Evolutionary conservation across 2,113 vertebrate species (phyloP).

Genomic region (Phrynosoma platyrhinos): DNA sequence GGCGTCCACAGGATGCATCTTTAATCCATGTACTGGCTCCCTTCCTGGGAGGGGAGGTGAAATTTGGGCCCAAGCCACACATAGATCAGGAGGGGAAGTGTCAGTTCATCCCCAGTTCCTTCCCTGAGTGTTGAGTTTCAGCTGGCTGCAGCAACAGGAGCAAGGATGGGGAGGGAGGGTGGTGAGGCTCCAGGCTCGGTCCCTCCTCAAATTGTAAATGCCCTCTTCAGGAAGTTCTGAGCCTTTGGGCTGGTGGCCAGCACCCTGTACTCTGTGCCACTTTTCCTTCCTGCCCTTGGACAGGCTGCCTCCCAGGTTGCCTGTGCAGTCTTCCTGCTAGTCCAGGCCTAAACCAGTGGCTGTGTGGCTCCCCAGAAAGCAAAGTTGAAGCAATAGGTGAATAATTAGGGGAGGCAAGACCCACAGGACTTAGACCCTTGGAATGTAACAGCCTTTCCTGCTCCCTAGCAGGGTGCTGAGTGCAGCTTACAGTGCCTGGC

Average conservation of each 20-base stretch:
- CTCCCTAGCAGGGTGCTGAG: too few species aligned
- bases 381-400: background rate
- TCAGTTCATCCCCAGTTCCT: conserved; percentile 7
- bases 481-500: background rate
- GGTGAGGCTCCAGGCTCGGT: background rate
- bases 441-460: background rate
- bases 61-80: conserved; percentile 24
- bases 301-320: background rate
- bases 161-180: background rate
- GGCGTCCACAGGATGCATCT: conserved; percentile 5
- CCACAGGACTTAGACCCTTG: background rate
- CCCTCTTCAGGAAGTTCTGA: conserved; percentile 53
- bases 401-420: background rate
- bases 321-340: conserved; percentile 28
- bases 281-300: background rate
- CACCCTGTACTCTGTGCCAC: background rate
- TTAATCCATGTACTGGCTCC: conserved; percentile 22
- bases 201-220: background rate
- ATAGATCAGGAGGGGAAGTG: background rate
- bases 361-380: background rate
- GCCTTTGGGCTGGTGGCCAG: conserved; percentile 32
- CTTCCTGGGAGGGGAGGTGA: conserved; percentile 25
- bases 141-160: background rate
- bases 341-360: background rate
- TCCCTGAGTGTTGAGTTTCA: conserved; percentile 20